These are phyloP conservation scores for Novumbra hubbsi DNA, from an alignment of 2,797 vertebrate genomes.

Conservation along the genomic window DNA sequence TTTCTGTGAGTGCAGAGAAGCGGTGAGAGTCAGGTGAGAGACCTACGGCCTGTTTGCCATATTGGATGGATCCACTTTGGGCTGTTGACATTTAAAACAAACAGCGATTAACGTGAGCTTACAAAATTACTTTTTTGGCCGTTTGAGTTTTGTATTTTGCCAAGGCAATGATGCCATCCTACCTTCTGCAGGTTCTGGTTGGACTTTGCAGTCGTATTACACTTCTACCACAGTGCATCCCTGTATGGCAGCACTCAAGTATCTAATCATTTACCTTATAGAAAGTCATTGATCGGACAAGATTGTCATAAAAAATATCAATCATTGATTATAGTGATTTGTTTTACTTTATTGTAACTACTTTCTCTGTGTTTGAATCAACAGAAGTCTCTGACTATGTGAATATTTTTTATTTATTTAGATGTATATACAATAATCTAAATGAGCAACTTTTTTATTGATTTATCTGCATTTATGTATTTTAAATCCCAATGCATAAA, in stretches of 20 bases:
- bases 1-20: not conserved
- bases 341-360: not conserved
- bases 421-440: too few species aligned
- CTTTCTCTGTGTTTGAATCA: not conserved
- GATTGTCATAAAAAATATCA: not conserved
- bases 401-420: not conserved
- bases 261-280: not conserved
- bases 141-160: constrained; percentile 14
- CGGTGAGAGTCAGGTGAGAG: not conserved
- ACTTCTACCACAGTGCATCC: not conserved
- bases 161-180: constrained; percentile 20
- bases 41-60: constrained; percentile 9
- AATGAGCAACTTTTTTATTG: too few species aligned
- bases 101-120: constrained; percentile 38
- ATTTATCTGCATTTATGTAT: too few species aligned
- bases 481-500: too few species aligned
- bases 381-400: not conserved
- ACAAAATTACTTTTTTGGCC: constrained; percentile 38
- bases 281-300: not conserved
- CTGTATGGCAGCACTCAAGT: not conserved
- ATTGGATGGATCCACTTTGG: constrained; percentile 3
- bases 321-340: not conserved
- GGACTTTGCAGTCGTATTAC: constrained; percentile 27
- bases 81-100: constrained; percentile 37
- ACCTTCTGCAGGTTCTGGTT: constrained; percentile 1